Evolutionary conservation across 1,140 invertebrate species (phyloP).

Genomic region (Metaphire vulgaris): DNA sequence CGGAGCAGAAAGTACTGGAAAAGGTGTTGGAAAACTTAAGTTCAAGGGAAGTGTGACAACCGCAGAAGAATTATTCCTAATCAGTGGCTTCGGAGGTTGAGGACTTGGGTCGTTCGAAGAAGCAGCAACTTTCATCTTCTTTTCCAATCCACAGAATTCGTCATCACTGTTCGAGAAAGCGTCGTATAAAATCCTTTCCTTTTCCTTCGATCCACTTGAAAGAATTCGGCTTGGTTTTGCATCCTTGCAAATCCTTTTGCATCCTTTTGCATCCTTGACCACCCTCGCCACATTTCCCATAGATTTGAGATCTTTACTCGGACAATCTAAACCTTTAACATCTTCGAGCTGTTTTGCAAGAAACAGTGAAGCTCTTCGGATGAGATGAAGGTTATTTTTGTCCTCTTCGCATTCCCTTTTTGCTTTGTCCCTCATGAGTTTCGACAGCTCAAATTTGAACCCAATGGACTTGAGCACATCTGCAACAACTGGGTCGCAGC

Average conservation of each 20-base stretch:
- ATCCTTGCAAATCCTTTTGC: too few relatives aligned
- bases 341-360: constrained; percentile 32
- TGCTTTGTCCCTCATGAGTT: constrained; percentile 45
- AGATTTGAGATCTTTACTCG: neutral
- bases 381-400: neutral
- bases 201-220: too few relatives aligned
- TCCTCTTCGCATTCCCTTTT: constrained; percentile 30
- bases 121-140: neutral
- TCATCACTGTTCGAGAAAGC: neutral
- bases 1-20: neutral
- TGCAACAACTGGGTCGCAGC: constrained; percentile 44
- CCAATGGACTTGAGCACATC: constrained; percentile 50
- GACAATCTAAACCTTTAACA: neutral
- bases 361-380: neutral
- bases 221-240: too few relatives aligned
- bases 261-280: too few relatives aligned
- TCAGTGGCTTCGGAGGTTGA: too few relatives aligned
- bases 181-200: neutral
- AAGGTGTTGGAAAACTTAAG: neutral
- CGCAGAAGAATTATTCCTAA: too few relatives aligned
- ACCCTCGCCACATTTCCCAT: neutral
- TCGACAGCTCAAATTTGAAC: constrained; percentile 51
- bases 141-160: neutral
- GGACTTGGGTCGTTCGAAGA: too few relatives aligned
- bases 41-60: too few relatives aligned